A percentile compares a stretch with the other conserved stretches of the same genome.
These are phyloP conservation scores for Synanthedon formicaeformis DNA, from an alignment of 2,888 invertebrate species.

Conservation along the genomic window DNA sequence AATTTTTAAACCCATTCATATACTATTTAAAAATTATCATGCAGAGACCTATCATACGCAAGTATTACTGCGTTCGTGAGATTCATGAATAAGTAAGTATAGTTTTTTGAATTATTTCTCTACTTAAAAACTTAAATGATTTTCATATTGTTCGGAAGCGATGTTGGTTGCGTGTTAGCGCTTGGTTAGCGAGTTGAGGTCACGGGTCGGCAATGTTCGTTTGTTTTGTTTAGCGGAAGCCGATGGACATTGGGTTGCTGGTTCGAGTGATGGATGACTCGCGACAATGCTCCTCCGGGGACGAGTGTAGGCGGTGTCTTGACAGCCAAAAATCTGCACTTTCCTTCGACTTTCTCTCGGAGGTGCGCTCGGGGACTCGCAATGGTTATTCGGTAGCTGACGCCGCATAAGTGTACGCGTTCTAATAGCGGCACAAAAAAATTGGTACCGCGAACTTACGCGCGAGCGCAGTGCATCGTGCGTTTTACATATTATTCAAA, in stretches of 20 bases:
- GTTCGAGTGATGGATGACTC: constrained; percentile 56
- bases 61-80: too few relatives aligned
- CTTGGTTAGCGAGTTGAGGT: neutral
- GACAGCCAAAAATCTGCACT: constrained; percentile 67
- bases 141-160: neutral
- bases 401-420: constrained; percentile 64
- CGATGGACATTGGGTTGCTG: constrained; percentile 21
- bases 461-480: constrained; percentile 38
- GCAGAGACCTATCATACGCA: too few relatives aligned
- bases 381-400: constrained; percentile 64
- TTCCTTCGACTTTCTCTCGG: constrained; percentile 70
- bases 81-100: too few relatives aligned
- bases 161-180: neutral
- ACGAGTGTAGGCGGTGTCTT: constrained; percentile 61
- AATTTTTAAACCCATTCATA: too few relatives aligned
- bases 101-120: too few relatives aligned
- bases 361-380: constrained; percentile 58
- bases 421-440: constrained; percentile 43
- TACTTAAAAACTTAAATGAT: too few relatives aligned
- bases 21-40: too few relatives aligned
- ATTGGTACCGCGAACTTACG: constrained; percentile 20
- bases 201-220: constrained; percentile 30
- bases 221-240: constrained; percentile 41
- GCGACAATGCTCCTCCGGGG: constrained; percentile 60
- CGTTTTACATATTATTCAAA: constrained; percentile 53